Percentiles rank a stretch among this genome's conserved stretches.
Conservation (phyloP, 2,888 invertebrate genomes). For the Xanthia togata region DNA sequence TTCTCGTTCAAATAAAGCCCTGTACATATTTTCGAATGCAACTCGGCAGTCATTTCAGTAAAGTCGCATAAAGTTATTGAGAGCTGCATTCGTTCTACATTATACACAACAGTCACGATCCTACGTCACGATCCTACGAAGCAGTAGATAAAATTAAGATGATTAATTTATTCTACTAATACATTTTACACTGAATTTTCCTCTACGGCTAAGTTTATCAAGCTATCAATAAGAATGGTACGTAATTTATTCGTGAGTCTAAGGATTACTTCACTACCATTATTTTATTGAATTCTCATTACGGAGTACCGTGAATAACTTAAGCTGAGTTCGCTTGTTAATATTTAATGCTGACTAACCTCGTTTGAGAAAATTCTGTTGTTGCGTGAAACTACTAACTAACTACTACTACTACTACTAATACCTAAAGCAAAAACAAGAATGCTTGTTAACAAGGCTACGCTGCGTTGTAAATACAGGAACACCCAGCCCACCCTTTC, state of each 20-base stretch:
- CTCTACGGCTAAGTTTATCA: neutral
- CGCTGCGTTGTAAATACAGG: neutral
- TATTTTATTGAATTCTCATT: no score
- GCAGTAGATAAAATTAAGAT: constrained; percentile 20
- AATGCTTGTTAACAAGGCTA: neutral
- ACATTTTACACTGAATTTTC: constrained; percentile 3
- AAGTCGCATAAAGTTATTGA: neutral
- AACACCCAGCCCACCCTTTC: no score
- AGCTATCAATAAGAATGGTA: neutral
- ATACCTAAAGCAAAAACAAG: no score
- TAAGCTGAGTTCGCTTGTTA: no score
- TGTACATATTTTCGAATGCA: neutral
- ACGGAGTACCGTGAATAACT: no score
- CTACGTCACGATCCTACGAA: no score
- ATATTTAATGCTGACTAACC: neutral
- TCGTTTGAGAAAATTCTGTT: neutral
- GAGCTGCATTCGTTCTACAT: constrained; percentile 9
- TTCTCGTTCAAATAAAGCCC: neutral
- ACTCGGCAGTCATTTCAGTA: neutral
- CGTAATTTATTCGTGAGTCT: neutral
- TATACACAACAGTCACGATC: constrained; percentile 5
- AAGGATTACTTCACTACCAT: no score
- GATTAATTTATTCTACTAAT: constrained; percentile 11
- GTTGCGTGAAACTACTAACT: neutral
- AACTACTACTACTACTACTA: no score